Evolutionary conservation across 2,113 vertebrate genomes (phyloP).

Genomic region (Sakesphorus luctuosus): DNA sequence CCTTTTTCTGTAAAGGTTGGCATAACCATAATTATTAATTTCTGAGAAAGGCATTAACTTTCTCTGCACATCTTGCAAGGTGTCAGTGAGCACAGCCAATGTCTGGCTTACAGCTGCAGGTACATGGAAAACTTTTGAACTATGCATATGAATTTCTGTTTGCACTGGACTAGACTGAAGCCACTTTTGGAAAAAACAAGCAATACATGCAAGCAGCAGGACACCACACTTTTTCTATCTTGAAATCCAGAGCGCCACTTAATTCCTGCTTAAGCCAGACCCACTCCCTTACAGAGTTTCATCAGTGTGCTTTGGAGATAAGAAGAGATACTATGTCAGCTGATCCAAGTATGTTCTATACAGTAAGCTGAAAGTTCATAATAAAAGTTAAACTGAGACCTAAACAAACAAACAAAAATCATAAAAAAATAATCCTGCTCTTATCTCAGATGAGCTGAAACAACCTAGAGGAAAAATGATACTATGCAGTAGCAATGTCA

Average conservation of each 20-base stretch:
- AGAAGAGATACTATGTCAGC: not conserved
- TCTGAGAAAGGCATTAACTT: not conserved
- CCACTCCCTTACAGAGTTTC: not conserved
- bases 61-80: not conserved
- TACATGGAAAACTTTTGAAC: not conserved
- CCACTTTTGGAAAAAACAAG: not conserved
- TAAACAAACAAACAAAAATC: not conserved
- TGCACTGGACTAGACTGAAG: not conserved
- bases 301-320: not conserved
- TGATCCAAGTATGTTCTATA: not conserved
- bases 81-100: not conserved
- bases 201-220: not conserved
- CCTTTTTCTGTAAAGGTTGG: not conserved
- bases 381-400: not conserved
- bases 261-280: not conserved
- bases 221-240: rapidly evolving
- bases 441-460: not conserved
- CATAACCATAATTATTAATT: not conserved
- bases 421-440: not conserved
- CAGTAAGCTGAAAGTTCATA: not conserved
- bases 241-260: not conserved
- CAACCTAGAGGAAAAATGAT: not conserved
- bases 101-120: not conserved
- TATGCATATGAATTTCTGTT: not conserved
- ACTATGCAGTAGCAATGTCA: not conserved